phyloP scores from a whole-genome alignment of 2,888 invertebrate genomes.

The Mongoloraphidia duomilia region DNA sequence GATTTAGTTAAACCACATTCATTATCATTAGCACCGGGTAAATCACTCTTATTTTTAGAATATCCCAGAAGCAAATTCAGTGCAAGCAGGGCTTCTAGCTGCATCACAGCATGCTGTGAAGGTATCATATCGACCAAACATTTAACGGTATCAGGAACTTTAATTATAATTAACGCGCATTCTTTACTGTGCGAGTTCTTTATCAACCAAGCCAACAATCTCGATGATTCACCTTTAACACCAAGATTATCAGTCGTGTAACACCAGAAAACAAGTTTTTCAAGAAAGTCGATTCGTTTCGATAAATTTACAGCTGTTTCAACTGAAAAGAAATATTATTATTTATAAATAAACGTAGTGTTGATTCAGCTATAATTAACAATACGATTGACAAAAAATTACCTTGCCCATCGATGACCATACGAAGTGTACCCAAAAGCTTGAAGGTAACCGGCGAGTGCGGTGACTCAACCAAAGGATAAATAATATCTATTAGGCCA shows the following conservation, averaged over 20 bases:
- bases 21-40: background rate
- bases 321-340: constrained; percentile 32
- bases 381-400: constrained; percentile 13
- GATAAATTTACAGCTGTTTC: constrained; percentile 55
- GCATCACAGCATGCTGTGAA: constrained; percentile 77
- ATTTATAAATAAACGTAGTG: background rate
- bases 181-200: constrained; percentile 45
- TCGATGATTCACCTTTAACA: constrained; percentile 67
- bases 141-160: constrained; percentile 53
- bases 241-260: constrained; percentile 65
- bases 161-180: constrained; percentile 26
- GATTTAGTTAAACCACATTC: background rate
- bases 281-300: constrained; percentile 43
- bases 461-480: constrained; percentile 51
- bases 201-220: constrained; percentile 64
- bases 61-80: constrained; percentile 44
- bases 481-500: constrained; percentile 56
- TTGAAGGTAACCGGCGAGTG: constrained; percentile 77
- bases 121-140: constrained; percentile 70
- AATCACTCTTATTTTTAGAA: constrained; percentile 15
- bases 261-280: constrained; percentile 60
- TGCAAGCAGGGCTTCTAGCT: constrained; percentile 65
- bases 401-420: constrained; percentile 78
- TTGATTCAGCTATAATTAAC: background rate
- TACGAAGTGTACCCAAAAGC: constrained; percentile 68